Percentiles rank a stretch among this genome's conserved stretches.
phyloP scores from a whole-genome alignment of 1,140 invertebrate genomes.

The Aradophagus sp. region DNA sequence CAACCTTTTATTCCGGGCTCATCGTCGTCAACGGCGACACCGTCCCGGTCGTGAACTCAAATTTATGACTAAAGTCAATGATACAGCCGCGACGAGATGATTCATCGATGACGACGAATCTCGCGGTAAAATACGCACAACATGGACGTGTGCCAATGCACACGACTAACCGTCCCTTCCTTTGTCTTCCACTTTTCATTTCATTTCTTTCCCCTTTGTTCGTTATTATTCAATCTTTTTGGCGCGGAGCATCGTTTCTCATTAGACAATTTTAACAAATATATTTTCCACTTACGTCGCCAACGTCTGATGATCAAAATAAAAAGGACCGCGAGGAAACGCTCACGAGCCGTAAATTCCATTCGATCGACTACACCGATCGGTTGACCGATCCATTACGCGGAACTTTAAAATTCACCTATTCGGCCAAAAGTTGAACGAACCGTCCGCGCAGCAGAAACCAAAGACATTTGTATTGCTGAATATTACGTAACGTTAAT shows the following conservation, averaged over 20 bases:
- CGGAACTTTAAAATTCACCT: too few species aligned
- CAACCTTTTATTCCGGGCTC: slow-evolving; percentile 51
- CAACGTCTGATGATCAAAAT: too few species aligned
- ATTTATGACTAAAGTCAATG: slow-evolving; percentile 51
- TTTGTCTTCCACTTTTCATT: slow-evolving; percentile 1
- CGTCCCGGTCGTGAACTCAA: slow-evolving; percentile 50
- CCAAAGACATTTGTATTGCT: slow-evolving; percentile 20
- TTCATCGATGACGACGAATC: slow-evolving; percentile 35
- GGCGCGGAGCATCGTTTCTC: neutral
- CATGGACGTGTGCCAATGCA: slow-evolving; percentile 21
- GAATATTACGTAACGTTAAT: slow-evolving; percentile 38
- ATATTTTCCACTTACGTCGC: too few species aligned
- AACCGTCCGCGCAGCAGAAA: slow-evolving; percentile 7
- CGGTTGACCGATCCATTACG: too few species aligned
- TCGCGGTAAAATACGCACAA: slow-evolving; percentile 18
- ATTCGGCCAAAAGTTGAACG: too few species aligned
- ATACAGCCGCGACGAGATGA: slow-evolving; percentile 35
- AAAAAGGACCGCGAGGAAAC: too few species aligned
- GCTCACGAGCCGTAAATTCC: too few species aligned
- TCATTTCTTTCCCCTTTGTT: too few species aligned
- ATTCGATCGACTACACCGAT: too few species aligned
- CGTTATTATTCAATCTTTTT: neutral
- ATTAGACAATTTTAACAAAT: too few species aligned
- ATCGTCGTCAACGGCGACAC: slow-evolving; percentile 26
- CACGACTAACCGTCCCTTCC: slow-evolving; percentile 23